These are phyloP conservation scores for Leptobrachium ailaonicum DNA, from an alignment of 2,113 vertebrate species.

Conservation along the genomic window DNA sequence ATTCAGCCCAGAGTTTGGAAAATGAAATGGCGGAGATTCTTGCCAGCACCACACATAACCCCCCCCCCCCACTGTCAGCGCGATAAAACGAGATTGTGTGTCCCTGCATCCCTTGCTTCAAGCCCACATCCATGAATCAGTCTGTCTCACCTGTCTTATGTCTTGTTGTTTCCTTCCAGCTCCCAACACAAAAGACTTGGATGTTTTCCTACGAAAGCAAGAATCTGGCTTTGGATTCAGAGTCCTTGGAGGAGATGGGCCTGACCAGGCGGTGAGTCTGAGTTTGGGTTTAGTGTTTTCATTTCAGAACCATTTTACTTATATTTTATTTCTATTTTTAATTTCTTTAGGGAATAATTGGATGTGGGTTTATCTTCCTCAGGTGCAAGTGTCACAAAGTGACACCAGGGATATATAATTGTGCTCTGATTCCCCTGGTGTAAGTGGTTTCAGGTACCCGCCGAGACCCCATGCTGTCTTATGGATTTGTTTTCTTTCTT, in stretches of 20 bases:
- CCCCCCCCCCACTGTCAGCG: no score
- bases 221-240: slow-evolving; percentile 96
- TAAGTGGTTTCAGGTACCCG: slow-evolving; percentile 10
- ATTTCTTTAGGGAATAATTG: no score
- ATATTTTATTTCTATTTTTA: no score
- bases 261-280: slow-evolving; percentile 89
- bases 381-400: neutral
- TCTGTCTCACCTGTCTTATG: neutral
- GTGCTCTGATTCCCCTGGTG: neutral
- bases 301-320: no score
- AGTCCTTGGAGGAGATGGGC: slow-evolving; percentile 93
- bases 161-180: slow-evolving; percentile 67
- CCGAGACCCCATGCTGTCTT: slow-evolving; percentile 12
- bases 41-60: no score
- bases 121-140: neutral
- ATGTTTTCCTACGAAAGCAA: slow-evolving; percentile 92
- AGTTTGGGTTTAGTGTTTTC: neutral
- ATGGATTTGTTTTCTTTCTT: slow-evolving; percentile 14
- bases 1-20: no score
- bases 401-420: slow-evolving; percentile 16
- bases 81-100: no score
- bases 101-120: no score
- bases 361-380: no score
- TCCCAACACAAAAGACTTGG: slow-evolving; percentile 90
- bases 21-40: no score